Percentiles rank a stretch among this genome's conserved stretches.
Evolutionary conservation across 1,140 invertebrate species (phyloP).

Genomic region (Drosophila parabipectinata): DNA sequence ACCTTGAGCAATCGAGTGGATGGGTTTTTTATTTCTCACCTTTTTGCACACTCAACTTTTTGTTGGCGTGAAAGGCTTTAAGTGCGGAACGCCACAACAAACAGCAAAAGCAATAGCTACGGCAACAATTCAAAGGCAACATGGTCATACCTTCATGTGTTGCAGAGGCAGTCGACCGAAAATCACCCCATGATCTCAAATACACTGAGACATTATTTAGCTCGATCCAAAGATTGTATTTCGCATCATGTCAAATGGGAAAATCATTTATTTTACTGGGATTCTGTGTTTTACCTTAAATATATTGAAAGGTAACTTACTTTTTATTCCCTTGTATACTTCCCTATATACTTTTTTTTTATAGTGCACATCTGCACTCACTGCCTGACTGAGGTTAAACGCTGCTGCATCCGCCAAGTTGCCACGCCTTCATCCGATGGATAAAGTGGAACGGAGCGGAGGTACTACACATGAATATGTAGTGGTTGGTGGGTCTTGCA

Average conservation of each 20-base stretch:
- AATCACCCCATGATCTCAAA: conserved; percentile 44
- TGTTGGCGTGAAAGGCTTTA: conserved; percentile 66
- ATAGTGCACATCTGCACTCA: conserved; percentile 5
- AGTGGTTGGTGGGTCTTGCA: conserved; percentile 11
- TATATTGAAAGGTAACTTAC: not conserved
- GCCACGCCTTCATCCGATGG: conserved; percentile 48
- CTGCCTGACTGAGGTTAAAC: conserved; percentile 52
- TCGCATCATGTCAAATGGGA: not conserved
- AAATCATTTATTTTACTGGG: not conserved
- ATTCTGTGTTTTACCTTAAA: not conserved
- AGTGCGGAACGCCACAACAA: conserved; percentile 67
- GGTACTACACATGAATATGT: conserved; percentile 4
- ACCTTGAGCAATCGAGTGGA: conserved; percentile 56
- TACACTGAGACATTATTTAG: not conserved
- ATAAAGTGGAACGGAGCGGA: not conserved
- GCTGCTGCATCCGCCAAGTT: conserved; percentile 57
- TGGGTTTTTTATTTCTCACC: conserved; percentile 52
- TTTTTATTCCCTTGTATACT: not conserved
- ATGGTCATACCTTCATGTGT: conserved; percentile 54
- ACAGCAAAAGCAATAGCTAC: conserved; percentile 53
- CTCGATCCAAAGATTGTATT: not conserved
- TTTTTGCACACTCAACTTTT: conserved; percentile 30
- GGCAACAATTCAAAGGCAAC: conserved; percentile 48
- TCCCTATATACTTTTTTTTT: conserved; percentile 2
- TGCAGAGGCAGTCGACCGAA: conserved; percentile 57